Percentiles rank a stretch among this genome's conserved stretches.
phyloP scores from a whole-genome alignment of 2,113 vertebrate genomes.

The Tretioscincus oriximinensis region DNA sequence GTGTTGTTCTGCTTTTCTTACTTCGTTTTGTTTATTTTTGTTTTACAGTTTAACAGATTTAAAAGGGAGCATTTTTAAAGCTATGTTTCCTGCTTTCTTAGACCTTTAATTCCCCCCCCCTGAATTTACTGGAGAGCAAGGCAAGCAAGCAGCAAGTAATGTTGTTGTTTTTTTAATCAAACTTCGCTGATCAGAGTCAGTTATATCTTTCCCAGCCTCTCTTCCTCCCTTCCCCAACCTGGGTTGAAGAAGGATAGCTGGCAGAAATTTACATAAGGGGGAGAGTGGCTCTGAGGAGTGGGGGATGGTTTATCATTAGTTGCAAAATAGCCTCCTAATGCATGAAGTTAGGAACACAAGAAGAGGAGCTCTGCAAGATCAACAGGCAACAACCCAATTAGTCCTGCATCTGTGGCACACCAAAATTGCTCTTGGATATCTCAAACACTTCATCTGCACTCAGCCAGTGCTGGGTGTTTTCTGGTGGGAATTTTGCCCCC shows the following conservation, averaged over 20 bases:
- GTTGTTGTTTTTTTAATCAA: no score
- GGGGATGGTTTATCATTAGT: rapidly evolving
- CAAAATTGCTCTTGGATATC: no score
- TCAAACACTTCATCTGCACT: no score
- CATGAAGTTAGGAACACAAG: not conserved
- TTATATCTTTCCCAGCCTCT: not conserved
- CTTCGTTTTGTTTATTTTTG: no score
- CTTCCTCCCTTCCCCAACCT: constrained; percentile 4
- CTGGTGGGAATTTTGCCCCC: no score
- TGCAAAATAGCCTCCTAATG: not conserved
- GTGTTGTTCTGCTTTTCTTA: no score
- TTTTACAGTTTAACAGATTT: not conserved
- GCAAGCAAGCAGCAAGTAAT: not conserved
- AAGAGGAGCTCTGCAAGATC: no score
- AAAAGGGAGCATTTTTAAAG: not conserved
- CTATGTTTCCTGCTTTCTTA: not conserved
- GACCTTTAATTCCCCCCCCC: not conserved
- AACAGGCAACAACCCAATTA: no score
- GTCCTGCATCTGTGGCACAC: not conserved
- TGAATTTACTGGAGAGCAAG: not conserved
- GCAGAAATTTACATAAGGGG: not conserved
- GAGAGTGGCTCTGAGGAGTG: not conserved
- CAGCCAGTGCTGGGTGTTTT: no score
- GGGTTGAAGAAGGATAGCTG: constrained; percentile 3
- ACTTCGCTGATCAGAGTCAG: constrained; percentile 11